Percentiles rank a stretch among this genome's conserved stretches.
Evolutionary conservation across 2,797 vertebrate species (phyloP).

Genomic region (Hoplostethus atlanticus): DNA sequence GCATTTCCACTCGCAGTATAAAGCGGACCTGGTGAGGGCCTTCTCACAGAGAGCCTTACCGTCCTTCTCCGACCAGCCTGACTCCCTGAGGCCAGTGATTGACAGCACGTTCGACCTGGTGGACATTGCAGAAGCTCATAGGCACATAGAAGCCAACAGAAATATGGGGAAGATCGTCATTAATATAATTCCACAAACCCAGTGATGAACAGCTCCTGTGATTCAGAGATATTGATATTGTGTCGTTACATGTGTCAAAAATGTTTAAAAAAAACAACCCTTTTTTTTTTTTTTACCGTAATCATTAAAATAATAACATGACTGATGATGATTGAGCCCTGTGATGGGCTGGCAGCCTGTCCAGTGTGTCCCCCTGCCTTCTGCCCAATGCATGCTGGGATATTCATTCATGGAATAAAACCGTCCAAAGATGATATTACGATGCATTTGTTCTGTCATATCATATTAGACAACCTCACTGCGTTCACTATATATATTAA

Average conservation of each 20-base stretch:
- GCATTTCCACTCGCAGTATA: constrained; percentile 82
- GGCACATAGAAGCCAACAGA: constrained; percentile 87
- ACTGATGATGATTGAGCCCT: not conserved
- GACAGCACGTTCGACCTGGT: constrained; percentile 83
- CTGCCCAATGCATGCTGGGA: no score
- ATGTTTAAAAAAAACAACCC: no score
- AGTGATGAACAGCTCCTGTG: not conserved
- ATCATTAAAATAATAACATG: not conserved
- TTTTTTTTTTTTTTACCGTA: not conserved
- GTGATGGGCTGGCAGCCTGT: no score
- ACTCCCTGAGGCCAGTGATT: constrained; percentile 78
- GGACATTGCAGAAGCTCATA: constrained; percentile 83
- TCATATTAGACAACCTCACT: no score
- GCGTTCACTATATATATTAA: no score
- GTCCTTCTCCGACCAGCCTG: constrained; percentile 71
- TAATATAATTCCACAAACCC: constrained; percentile 50
- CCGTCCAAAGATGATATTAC: not conserved
- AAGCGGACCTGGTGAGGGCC: constrained; percentile 84
- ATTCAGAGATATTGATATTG: not conserved
- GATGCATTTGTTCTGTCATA: no score
- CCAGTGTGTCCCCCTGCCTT: no score
- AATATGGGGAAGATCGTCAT: constrained; percentile 90
- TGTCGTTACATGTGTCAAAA: not conserved
- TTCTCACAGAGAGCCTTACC: constrained; percentile 84
- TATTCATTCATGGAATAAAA: constrained; percentile 16